These are phyloP conservation scores for Charaxes varanes DNA, from an alignment of 1,140 invertebrate species.

Conservation along the genomic window DNA sequence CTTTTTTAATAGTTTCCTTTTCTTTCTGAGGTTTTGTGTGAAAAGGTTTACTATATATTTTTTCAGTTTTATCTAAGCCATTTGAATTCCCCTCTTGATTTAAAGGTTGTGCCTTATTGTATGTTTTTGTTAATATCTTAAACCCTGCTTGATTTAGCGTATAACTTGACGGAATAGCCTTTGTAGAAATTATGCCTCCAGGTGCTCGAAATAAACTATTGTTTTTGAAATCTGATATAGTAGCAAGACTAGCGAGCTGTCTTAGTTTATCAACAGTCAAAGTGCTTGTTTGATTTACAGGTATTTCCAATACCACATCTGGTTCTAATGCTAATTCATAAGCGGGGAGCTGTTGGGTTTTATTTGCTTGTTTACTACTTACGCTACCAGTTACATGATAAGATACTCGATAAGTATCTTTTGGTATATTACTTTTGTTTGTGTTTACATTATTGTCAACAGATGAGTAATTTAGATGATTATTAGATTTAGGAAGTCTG, in stretches of 20 bases:
- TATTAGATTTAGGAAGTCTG: slow-evolving; percentile 55
- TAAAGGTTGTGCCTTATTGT: slow-evolving; percentile 72
- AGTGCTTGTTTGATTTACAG: slow-evolving; percentile 54
- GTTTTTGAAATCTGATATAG: slow-evolving; percentile 66
- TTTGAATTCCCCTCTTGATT: slow-evolving; percentile 70
- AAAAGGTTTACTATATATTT: slow-evolving; percentile 43
- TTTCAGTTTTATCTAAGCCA: slow-evolving; percentile 47
- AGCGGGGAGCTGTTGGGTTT: slow-evolving; percentile 54
- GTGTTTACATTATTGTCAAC: slow-evolving; percentile 16
- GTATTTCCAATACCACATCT: slow-evolving; percentile 63
- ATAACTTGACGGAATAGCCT: slow-evolving; percentile 74
- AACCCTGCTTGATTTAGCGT: slow-evolving; percentile 79
- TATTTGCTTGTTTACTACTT: slow-evolving; percentile 64
- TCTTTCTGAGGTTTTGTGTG: slow-evolving; percentile 38
- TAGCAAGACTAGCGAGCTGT: slow-evolving; percentile 71
- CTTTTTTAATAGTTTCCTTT: slow-evolving; percentile 33
- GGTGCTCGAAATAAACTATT: slow-evolving; percentile 63
- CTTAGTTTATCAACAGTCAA: slow-evolving; percentile 66
- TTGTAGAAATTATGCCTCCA: slow-evolving; percentile 73
- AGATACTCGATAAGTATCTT: slow-evolving; percentile 63
- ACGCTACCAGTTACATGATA: slow-evolving; percentile 67
- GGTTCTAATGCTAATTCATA: slow-evolving; percentile 62
- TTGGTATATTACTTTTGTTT: slow-evolving; percentile 38
- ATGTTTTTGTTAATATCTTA: slow-evolving; percentile 79
- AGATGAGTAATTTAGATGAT: slow-evolving; percentile 35